Percentiles rank a stretch among this genome's conserved stretches.
Conservation (phyloP, 1,140 invertebrate genomes). For the Listronotus bonariensis region DNA sequence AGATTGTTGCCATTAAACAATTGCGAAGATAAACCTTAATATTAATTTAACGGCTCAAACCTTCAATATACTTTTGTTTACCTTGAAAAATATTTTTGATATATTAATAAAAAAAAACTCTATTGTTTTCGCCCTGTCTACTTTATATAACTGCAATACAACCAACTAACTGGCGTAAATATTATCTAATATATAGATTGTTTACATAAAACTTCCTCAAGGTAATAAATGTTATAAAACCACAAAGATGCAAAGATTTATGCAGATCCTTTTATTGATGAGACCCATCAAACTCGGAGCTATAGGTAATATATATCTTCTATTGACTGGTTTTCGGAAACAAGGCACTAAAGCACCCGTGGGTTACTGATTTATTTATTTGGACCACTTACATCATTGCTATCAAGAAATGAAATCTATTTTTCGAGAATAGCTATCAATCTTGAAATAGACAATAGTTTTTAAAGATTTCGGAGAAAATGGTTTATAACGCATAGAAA, state of each 20-base stretch:
- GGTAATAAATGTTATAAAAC: conserved; percentile 22
- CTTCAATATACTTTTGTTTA: too few species aligned
- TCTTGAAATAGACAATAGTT: background rate
- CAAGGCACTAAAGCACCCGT: conserved; percentile 15
- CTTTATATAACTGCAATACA: too few species aligned
- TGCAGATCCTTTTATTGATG: conserved; percentile 37
- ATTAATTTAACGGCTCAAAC: too few species aligned
- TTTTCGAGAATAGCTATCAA: background rate
- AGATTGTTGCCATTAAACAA: too few species aligned
- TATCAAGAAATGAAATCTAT: conserved; percentile 8
- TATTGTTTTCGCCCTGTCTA: too few species aligned
- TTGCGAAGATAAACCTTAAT: too few species aligned
- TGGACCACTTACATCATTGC: conserved; percentile 9
- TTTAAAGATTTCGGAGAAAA: too few species aligned
- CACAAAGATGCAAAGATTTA: conserved; percentile 29
- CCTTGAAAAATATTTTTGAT: too few species aligned
- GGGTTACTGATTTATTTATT: conserved; percentile 23
- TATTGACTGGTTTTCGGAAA: conserved; percentile 36
- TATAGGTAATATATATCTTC: conserved; percentile 35
- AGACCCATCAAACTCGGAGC: conserved; percentile 30
- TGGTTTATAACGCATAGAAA: too few species aligned
- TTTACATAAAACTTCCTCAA: background rate
- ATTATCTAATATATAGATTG: conserved; percentile 5
- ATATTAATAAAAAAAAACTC: too few species aligned
- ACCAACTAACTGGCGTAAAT: background rate